phyloP scores from a whole-genome alignment of 1,140 invertebrate genomes.

The Achroia grisella region DNA sequence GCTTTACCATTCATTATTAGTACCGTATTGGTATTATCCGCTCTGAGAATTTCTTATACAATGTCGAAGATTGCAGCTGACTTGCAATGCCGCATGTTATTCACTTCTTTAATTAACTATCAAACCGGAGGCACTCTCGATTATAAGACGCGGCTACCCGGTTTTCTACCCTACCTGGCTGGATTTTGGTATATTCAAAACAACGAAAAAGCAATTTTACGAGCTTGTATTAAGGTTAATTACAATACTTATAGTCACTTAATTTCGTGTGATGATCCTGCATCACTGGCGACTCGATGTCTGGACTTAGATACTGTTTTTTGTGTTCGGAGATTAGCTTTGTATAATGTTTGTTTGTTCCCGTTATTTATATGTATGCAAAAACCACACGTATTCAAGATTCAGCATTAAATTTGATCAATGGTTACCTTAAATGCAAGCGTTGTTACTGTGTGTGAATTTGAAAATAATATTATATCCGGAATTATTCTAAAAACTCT shows the following conservation, averaged over 20 bases:
- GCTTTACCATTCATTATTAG: too few species aligned
- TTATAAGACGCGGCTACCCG: slow-evolving; percentile 62
- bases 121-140: slow-evolving; percentile 57
- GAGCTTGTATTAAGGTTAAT: slow-evolving; percentile 16
- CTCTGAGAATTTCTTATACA: slow-evolving; percentile 21
- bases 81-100: slow-evolving; percentile 52
- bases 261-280: background rate
- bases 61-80: slow-evolving; percentile 52
- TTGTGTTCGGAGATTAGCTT: slow-evolving; percentile 22
- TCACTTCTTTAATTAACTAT: slow-evolving; percentile 71
- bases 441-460: too few species aligned
- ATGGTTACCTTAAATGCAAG: too few species aligned
- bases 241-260: background rate
- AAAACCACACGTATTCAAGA: too few species aligned
- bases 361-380: too few species aligned
- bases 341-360: too few species aligned
- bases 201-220: slow-evolving; percentile 23
- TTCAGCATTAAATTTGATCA: too few species aligned
- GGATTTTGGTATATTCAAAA: slow-evolving; percentile 15
- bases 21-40: slow-evolving; percentile 14
- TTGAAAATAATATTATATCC: too few species aligned
- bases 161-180: slow-evolving; percentile 46
- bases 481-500: too few species aligned
- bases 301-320: slow-evolving; percentile 51
- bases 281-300: slow-evolving; percentile 45